phyloP scores from a whole-genome alignment of 2,113 vertebrate species.

The Austrofundulus limnaeus region DNA sequence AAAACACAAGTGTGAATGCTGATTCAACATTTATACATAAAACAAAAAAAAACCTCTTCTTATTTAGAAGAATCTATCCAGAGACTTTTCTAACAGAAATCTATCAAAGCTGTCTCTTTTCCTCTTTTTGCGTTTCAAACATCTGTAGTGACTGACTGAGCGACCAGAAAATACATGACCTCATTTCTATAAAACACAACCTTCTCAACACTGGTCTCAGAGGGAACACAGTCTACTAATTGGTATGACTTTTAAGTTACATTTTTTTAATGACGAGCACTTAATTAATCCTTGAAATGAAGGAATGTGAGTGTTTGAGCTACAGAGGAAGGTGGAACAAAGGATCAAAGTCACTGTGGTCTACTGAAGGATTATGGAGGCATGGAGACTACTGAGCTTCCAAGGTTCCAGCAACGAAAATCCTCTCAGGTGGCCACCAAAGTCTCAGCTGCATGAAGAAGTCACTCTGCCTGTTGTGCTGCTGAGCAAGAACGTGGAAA shows the following conservation, averaged over 20 bases:
- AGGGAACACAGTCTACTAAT: conserved; percentile 66
- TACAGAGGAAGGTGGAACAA: conserved; percentile 48
- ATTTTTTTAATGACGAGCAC: conserved; percentile 49
- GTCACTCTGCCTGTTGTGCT: conserved; percentile 12
- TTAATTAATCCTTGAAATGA: conserved; percentile 61
- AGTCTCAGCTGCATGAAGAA: conserved; percentile 38
- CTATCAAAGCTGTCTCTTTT: background rate
- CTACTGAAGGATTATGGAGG: conserved; percentile 57
- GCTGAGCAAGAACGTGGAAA: conserved; percentile 22
- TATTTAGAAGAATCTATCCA: background rate
- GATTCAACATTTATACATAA: too few relatives aligned
- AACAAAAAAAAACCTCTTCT: background rate
- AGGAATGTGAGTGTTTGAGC: conserved; percentile 23
- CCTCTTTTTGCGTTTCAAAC: conserved; percentile 10
- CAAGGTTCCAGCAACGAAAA: conserved; percentile 44
- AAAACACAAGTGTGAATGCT: too few relatives aligned
- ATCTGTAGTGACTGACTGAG: conserved; percentile 25
- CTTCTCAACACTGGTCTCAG: conserved; percentile 56
- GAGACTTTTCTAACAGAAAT: background rate
- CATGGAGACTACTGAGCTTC: conserved; percentile 41
- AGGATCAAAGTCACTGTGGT: conserved; percentile 58
- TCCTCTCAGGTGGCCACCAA: conserved; percentile 38
- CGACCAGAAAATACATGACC: conserved; percentile 60
- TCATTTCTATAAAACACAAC: conserved; percentile 55
- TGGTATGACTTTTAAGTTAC: conserved; percentile 48